Conservation (phyloP, 2,797 vertebrate species). For the Tamandua tetradactyla region DNA sequence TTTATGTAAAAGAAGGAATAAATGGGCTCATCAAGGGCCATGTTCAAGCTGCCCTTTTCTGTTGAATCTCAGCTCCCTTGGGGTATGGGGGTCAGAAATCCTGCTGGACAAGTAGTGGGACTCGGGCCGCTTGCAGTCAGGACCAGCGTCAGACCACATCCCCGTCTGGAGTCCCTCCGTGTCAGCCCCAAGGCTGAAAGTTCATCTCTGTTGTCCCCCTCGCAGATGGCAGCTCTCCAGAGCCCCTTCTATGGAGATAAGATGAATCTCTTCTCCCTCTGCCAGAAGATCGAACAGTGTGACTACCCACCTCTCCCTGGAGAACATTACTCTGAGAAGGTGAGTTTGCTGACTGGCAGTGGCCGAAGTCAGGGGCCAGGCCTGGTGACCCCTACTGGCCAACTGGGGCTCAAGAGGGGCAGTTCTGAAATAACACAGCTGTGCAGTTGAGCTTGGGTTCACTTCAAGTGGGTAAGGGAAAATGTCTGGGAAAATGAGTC, state of each 20-base stretch:
- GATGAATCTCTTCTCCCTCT: slow-evolving; percentile 92
- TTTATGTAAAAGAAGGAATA: neutral
- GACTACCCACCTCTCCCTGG: slow-evolving; percentile 91
- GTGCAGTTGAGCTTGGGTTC: neutral
- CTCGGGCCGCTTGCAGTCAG: neutral
- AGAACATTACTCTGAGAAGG: slow-evolving; percentile 92
- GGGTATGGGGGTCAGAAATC: neutral
- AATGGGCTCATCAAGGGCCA: neutral
- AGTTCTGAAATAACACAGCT: neutral
- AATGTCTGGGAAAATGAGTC: neutral
- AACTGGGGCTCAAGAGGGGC: neutral
- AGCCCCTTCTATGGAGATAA: slow-evolving; percentile 94
- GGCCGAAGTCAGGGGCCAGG: neutral
- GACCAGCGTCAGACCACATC: neutral
- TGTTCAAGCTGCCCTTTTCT: neutral
- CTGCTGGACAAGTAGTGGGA: neutral
- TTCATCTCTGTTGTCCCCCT: neutral
- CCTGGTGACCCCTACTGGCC: accelerated
- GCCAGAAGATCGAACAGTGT: slow-evolving; percentile 93
- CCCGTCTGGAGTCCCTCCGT: neutral
- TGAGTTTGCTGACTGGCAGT: slow-evolving; percentile 62
- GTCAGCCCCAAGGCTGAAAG: slow-evolving; percentile 2
- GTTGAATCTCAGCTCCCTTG: neutral
- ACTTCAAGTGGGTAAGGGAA: neutral
- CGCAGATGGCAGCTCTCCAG: slow-evolving; percentile 92